phyloP scores from a whole-genome alignment of 2,888 invertebrate species.

The Yponomeuta plumbellus region DNA sequence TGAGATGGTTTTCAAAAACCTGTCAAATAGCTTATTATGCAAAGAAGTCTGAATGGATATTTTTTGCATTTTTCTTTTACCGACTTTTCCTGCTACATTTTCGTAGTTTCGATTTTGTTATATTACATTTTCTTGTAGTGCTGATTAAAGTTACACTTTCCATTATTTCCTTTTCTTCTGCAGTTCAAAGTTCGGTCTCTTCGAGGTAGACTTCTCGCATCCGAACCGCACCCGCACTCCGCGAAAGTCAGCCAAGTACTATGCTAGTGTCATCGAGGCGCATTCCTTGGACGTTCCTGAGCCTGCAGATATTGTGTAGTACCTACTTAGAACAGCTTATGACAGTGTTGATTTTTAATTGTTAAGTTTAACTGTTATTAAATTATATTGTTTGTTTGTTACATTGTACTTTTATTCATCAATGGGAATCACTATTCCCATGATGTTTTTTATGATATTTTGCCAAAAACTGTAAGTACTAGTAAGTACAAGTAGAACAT shows the following conservation, averaged over 20 bases:
- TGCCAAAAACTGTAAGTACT: too few relatives aligned
- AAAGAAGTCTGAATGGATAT: too few relatives aligned
- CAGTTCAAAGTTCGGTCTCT: conserved; percentile 70
- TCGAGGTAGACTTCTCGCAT: conserved; percentile 74
- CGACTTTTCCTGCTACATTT: too few relatives aligned
- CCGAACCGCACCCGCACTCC: conserved; percentile 70
- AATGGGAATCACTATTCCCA: too few relatives aligned
- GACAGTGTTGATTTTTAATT: not conserved
- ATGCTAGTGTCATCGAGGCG: not conserved
- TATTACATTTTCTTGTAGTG: not conserved
- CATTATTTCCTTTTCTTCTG: not conserved
- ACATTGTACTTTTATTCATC: not conserved
- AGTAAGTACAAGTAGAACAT: too few relatives aligned
- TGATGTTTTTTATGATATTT: too few relatives aligned
- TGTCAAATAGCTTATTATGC: too few relatives aligned
- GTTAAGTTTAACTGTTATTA: too few relatives aligned
- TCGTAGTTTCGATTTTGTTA: not conserved
- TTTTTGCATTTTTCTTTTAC: too few relatives aligned
- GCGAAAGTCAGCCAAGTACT: conserved; percentile 61
- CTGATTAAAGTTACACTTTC: not conserved
- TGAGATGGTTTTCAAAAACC: too few relatives aligned
- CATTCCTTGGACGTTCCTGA: not conserved
- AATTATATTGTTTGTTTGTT: not conserved
- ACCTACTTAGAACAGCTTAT: too few relatives aligned
- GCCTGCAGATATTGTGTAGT: not conserved